phyloP scores from a whole-genome alignment of 2,797 vertebrate species.

The Heteromormyrus szaboi region DNA sequence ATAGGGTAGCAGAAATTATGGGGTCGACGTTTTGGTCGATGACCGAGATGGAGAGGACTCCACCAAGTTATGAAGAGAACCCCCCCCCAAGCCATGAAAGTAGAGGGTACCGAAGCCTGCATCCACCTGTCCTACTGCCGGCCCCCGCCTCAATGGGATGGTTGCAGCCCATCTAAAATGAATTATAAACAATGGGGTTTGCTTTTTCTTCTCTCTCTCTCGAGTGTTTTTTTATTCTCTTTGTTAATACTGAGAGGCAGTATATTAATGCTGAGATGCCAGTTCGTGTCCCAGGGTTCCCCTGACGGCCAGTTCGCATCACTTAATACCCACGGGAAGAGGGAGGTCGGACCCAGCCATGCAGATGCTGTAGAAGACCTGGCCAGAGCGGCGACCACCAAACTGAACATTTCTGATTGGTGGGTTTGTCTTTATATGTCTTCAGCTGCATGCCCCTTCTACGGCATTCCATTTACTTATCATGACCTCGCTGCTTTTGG shows the following conservation, averaged over 20 bases:
- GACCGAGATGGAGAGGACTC: background rate
- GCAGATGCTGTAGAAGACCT: background rate
- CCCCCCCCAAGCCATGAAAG: background rate
- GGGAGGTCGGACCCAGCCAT: background rate
- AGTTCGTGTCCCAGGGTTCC: background rate
- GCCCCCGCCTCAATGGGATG: background rate
- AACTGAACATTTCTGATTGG: background rate
- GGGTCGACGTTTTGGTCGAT: background rate
- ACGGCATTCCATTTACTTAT: background rate
- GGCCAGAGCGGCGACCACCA: background rate
- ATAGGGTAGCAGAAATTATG: background rate
- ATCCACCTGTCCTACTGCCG: background rate
- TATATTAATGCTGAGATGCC: background rate
- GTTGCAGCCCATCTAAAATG: background rate
- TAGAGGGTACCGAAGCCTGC: background rate
- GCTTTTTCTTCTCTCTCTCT: background rate
- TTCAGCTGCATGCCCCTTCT: background rate
- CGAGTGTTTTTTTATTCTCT: background rate
- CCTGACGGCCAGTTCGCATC: background rate
- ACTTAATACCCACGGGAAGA: background rate
- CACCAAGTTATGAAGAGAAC: background rate
- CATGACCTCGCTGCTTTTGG: background rate
- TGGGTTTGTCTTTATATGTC: background rate
- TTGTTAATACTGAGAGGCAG: background rate
- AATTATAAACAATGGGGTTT: background rate